Evolutionary conservation across 2,113 vertebrate species (phyloP).

Genomic region (Cynoglossus semilaevis): DNA sequence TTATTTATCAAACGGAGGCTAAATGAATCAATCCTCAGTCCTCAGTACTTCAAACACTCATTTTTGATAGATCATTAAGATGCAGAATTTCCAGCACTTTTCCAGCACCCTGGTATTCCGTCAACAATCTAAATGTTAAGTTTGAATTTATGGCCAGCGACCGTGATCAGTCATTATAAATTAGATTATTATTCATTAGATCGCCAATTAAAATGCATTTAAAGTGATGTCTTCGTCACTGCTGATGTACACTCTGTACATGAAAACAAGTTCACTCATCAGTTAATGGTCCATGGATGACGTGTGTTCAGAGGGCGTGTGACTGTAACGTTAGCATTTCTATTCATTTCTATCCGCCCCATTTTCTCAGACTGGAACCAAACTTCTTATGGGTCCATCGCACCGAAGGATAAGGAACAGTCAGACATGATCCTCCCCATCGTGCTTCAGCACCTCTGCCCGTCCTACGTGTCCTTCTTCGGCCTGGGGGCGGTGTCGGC

Average conservation of each 20-base stretch:
- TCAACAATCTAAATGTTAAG: slow-evolving; percentile 2
- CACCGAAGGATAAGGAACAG: slow-evolving; percentile 83
- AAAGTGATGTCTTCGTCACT: slow-evolving; percentile 22
- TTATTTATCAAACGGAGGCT: not conserved
- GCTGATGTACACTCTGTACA: not conserved
- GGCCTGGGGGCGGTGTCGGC: slow-evolving; percentile 93
- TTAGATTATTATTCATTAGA: slow-evolving; percentile 23
- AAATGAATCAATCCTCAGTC: not conserved
- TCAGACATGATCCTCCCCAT: slow-evolving; percentile 96
- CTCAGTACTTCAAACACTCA: not conserved
- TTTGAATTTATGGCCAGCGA: not conserved
- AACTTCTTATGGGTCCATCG: slow-evolving; percentile 80
- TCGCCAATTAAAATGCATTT: slow-evolving; percentile 34
- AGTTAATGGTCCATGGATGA: not conserved
- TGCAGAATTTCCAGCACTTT: not conserved
- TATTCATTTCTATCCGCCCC: not conserved
- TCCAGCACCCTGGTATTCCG: not conserved
- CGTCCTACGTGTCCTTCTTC: slow-evolving; percentile 90
- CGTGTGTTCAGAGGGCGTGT: slow-evolving; percentile 7
- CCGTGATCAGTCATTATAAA: slow-evolving; percentile 14
- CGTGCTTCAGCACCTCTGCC: slow-evolving; percentile 93
- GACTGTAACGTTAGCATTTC: not conserved
- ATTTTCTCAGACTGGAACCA: slow-evolving; percentile 88
- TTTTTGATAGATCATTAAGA: not conserved
- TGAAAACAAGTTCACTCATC: not conserved